A percentile compares a stretch with the other conserved stretches of the same genome.
Evolutionary conservation across 2,797 vertebrate genomes (phyloP).

Genomic region (Leuciscus waleckii): DNA sequence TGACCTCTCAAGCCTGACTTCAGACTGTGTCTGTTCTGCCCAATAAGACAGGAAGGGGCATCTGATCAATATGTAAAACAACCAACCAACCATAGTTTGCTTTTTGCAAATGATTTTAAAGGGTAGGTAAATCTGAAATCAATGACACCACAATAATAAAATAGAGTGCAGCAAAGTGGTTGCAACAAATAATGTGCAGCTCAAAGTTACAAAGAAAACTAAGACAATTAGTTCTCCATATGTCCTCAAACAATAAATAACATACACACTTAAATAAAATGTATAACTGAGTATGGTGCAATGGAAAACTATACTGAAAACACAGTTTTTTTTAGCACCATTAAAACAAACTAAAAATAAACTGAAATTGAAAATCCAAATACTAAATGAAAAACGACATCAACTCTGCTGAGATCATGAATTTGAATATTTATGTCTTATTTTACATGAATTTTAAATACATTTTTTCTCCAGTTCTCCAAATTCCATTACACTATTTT

Average conservation of each 20-base stretch:
- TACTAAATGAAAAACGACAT: background rate
- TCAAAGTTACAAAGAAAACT: background rate
- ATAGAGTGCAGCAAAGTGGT: background rate
- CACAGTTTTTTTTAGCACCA: background rate
- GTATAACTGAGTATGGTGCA: background rate
- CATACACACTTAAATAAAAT: background rate
- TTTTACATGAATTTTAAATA: background rate
- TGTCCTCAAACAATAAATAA: background rate
- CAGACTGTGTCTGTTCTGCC: background rate
- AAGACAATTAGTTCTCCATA: background rate
- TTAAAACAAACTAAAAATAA: background rate
- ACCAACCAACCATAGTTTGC: background rate
- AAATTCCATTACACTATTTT: constrained; percentile 15
- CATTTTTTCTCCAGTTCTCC: background rate
- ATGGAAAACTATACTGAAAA: background rate
- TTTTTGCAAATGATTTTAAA: constrained; percentile 8
- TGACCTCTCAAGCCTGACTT: background rate
- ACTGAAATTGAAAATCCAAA: background rate
- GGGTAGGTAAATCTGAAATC: background rate
- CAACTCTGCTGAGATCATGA: constrained; percentile 66
- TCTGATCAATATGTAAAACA: background rate
- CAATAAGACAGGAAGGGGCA: background rate
- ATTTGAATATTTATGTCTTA: constrained; percentile 50
- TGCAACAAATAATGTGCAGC: background rate
- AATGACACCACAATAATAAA: background rate